Evolutionary conservation across 2,797 vertebrate species (phyloP).

Genomic region (Linurgus olivaceus): DNA sequence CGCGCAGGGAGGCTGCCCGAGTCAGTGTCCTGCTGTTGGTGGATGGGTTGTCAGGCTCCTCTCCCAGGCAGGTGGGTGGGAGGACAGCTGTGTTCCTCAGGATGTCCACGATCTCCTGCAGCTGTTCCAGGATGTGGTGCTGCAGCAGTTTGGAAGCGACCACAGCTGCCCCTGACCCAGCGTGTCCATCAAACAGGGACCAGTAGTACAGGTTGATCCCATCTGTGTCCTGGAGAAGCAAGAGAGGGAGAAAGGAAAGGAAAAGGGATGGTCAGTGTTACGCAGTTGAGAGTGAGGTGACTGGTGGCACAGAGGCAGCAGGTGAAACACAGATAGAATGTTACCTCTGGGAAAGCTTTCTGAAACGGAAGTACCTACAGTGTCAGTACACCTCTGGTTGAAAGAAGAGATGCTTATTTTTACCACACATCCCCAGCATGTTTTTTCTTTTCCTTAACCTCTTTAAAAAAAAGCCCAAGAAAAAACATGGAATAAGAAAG

Average conservation of each 20-base stretch:
- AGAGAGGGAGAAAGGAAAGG: neutral
- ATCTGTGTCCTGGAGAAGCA: constrained; percentile 77
- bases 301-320: neutral
- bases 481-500: neutral
- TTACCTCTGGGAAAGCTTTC: neutral
- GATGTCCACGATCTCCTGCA: constrained; percentile 91
- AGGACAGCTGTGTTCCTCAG: constrained; percentile 80
- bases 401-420: neutral
- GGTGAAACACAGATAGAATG: neutral
- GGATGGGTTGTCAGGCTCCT: constrained; percentile 81
- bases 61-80: constrained; percentile 89
- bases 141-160: constrained; percentile 90
- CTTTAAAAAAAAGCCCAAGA: neutral
- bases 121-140: constrained; percentile 88
- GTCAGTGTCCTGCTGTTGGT: constrained; percentile 84
- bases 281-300: rapidly evolving
- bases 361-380: neutral
- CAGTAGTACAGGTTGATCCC: constrained; percentile 91
- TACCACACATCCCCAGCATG: neutral
- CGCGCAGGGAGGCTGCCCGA: constrained; percentile 87
- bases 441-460: neutral
- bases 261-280: neutral
- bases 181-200: constrained; percentile 95
- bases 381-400: neutral
- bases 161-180: constrained; percentile 90